Conservation (phyloP, 2,797 vertebrate species). For the Somateria mollissima region DNA sequence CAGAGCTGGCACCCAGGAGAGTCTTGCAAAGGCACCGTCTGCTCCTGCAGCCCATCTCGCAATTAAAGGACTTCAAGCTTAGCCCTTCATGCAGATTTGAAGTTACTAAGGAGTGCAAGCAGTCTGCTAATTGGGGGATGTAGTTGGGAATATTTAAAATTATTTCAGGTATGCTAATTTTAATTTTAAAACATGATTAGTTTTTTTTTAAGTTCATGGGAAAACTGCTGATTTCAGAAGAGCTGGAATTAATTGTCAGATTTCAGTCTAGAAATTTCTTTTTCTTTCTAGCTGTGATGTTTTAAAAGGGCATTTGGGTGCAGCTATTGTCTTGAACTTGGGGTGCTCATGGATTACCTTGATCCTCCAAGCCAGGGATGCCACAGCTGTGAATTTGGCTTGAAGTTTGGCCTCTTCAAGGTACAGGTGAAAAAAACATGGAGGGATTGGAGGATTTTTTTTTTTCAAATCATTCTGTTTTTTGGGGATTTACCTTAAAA, state of each 20-base stretch:
- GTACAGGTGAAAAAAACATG: background rate
- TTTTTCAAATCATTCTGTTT: background rate
- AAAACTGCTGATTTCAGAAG: background rate
- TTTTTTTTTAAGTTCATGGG: background rate
- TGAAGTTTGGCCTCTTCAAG: background rate
- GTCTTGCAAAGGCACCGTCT: background rate
- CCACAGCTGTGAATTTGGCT: rapidly evolving
- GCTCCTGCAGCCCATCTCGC: background rate
- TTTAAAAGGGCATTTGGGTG: background rate
- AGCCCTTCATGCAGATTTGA: background rate
- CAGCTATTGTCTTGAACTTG: background rate
- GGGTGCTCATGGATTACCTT: background rate
- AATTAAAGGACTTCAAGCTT: background rate
- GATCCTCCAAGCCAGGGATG: background rate
- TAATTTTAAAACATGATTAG: background rate
- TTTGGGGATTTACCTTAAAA: background rate
- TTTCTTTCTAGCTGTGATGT: background rate
- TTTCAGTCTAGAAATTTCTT: background rate
- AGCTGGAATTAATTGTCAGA: background rate
- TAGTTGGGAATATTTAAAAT: background rate
- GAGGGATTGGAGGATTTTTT: background rate
- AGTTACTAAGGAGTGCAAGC: background rate
- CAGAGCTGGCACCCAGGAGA: background rate
- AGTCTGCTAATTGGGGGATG: background rate
- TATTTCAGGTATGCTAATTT: background rate